Evolutionary conservation across 2,888 invertebrate species (phyloP), one percentile per base, ranked within the genome.

Genomic region (Tetramorium bicarinatum): DNA sequence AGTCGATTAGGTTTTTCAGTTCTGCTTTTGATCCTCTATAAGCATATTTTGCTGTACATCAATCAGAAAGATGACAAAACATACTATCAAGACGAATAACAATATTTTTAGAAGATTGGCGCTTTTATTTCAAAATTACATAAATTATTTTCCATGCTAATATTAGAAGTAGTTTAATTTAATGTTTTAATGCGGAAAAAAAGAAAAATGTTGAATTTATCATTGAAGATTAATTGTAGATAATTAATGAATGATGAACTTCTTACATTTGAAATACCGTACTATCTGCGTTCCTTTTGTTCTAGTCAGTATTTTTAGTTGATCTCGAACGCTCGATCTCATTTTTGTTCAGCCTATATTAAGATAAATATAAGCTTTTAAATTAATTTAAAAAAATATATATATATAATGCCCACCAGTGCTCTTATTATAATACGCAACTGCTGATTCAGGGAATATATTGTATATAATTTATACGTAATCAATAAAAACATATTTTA

Each of bases 401-500:
- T 76, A 82, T 80, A 85, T 85, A 72, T 62, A 76, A 89, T 88
- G 91, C 91, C 91, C 89, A 88, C 80, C 91, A 94, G 94, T 94
- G 94, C 94, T 94, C 94, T 94, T 94, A 93, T 90, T 81, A 84
- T 91, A 92, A 91, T 79, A 89, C 84, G 88, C 83, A 92, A 91
- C 89, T 88, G 85, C 89, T 91, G 89, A 92, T 91, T 93, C 92
- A 92, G 90, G 93, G 89, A 91, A 91, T 85, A 88, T 85, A 91
- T 92, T 93, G 93, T 93, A 93, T 92, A 93, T 91, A 93, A 92
- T 92, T 92, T 93, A 92, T 92, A 92, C 88, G 90, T 92, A 91
- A 92, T 90, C 91, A 94, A 94, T 94, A 94, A 80, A 94, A 94
- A 83, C 86, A 92, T 94, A 94, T 94, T 94, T 93, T 94, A 92